phyloP scores from a whole-genome alignment of 2,113 vertebrate genomes.

The Alexandromys fortis region DNA sequence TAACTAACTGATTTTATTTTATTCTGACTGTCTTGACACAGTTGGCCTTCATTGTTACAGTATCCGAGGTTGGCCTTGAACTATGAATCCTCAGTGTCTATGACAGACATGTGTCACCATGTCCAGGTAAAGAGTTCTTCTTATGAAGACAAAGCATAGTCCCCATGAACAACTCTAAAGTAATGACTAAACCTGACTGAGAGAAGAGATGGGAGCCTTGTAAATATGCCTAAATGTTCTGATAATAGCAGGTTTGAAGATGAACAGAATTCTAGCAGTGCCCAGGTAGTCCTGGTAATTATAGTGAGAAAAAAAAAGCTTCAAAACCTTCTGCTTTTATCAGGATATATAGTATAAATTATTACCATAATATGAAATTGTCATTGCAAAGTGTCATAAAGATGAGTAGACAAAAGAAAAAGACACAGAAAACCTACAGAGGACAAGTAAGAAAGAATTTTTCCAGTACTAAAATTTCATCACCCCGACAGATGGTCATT shows the following conservation, averaged over 20 bases:
- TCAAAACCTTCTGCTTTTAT: not conserved
- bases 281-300: not conserved
- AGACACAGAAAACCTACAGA: slow-evolving; percentile 41
- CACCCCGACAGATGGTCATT: slow-evolving; percentile 61
- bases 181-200: not conserved
- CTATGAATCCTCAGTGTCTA: not conserved
- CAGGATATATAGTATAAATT: not conserved
- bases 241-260: not conserved
- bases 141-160: not conserved
- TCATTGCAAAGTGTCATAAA: not conserved
- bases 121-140: not conserved
- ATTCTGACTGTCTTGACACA: not conserved
- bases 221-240: not conserved
- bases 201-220: not conserved
- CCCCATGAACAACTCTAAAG: not conserved
- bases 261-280: not conserved
- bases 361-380: not conserved
- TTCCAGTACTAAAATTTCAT: slow-evolving; percentile 35
- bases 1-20: not conserved
- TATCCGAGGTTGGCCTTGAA: not conserved
- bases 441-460: slow-evolving; percentile 7
- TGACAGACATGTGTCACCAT: not conserved
- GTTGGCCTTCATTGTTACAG: not conserved
- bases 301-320: not conserved
- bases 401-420: not conserved